Base-by-base conservation (phyloP, 1,140 invertebrate genomes). In the Drosophila varians region DNA sequence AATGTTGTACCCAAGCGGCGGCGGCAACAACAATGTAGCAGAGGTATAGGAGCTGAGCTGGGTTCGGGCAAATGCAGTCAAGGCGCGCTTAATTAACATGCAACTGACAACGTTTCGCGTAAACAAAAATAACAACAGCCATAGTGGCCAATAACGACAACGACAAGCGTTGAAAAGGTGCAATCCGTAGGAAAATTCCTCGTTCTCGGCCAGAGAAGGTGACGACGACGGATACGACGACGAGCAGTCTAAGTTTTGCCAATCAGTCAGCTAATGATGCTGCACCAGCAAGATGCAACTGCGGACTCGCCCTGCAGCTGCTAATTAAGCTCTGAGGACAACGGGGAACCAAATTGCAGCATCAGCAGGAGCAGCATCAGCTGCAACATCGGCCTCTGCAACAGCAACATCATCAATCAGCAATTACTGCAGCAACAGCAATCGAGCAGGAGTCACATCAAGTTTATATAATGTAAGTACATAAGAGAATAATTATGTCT, bases 71-170 rank as follows among this genome's bases (percentile, higher is more conserved):
- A 86, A 79, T 84, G 75, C 75, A 79, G 76, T 86, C 77, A 86
- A 87, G 82, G 82, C 62, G 82, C 64, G 47, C 82, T 86, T 86
- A 86, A 86, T 86, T 86, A 86, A 86, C 82, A 86, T 86, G 82
- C 82, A 86, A 87, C 77, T 77, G 82, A 64, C 83, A 82, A 78
- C 65, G 73, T 53, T 11, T 65, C 23, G 38, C 53, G 52, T 53
- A 56, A 58, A 74, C 51, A 69, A 45, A 49, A 62, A 56, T 72
- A 56, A 58, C 58, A 65, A 55, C 42, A 66, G 45, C 60, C 68
- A 31, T 31, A 31, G 28, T 11, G 9, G 28, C 28, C 60, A 53
- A 16, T 46, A 31, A 42, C 28, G 28, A 25, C 42, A 38, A 23
- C 61, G 57, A 47, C 76, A 60, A 38, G 49, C 38, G 3, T 46